Conservation (phyloP, 2,888 invertebrate genomes). For the Cerceris ruficornis region DNA sequence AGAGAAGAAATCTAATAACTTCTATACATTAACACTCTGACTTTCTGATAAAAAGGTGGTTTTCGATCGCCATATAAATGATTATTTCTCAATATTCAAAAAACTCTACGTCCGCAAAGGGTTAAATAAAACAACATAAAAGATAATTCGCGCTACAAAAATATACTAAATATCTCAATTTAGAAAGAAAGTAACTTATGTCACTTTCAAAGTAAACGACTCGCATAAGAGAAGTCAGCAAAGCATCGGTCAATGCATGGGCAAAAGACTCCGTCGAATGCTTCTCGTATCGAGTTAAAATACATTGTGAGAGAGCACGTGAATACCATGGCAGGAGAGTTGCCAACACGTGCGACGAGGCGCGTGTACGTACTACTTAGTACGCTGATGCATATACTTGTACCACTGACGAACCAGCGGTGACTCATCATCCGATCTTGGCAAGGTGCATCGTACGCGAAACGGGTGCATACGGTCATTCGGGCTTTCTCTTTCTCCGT, state of each 20-base stretch:
- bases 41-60: too few relatives aligned
- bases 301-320: slow-evolving; percentile 47
- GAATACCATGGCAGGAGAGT: slow-evolving; percentile 33
- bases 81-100: too few relatives aligned
- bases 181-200: slow-evolving; percentile 2
- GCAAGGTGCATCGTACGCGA: slow-evolving; percentile 27
- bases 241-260: background rate
- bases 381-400: slow-evolving; percentile 18
- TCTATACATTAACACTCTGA: too few relatives aligned
- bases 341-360: slow-evolving; percentile 61
- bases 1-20: too few relatives aligned
- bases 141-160: too few relatives aligned
- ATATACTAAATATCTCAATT: background rate
- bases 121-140: too few relatives aligned
- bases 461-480: slow-evolving; percentile 11
- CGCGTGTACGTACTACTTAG: slow-evolving; percentile 48
- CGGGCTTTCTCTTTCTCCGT: slow-evolving; percentile 14
- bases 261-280: slow-evolving; percentile 33
- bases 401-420: slow-evolving; percentile 8
- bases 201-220: slow-evolving; percentile 22
- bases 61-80: too few relatives aligned
- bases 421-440: slow-evolving; percentile 54
- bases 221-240: background rate
- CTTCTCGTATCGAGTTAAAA: slow-evolving; percentile 43
- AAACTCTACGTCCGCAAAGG: too few relatives aligned